phyloP scores from a whole-genome alignment of 2,113 vertebrate genomes.

The Mohoua ochrocephala region DNA sequence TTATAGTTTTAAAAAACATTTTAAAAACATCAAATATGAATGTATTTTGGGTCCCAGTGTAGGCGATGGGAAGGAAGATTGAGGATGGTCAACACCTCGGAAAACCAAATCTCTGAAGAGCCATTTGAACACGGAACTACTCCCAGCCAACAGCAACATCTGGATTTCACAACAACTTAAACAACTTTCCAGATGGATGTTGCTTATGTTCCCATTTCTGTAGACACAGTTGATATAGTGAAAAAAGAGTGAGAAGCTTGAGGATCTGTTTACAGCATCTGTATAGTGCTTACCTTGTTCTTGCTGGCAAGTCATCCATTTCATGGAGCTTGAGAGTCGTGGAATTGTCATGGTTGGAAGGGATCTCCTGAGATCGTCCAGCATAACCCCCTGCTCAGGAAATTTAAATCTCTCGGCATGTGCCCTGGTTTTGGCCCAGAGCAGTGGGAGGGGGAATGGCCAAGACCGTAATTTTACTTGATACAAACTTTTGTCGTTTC shows the following conservation, averaged over 20 bases:
- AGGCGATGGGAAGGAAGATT: not conserved
- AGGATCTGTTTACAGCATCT: not conserved
- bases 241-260: not conserved
- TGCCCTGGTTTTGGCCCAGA: not conserved
- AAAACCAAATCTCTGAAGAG: not conserved
- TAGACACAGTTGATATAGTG: not conserved
- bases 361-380: not conserved
- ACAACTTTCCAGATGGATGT: not conserved
- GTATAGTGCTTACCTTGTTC: not conserved
- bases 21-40: not conserved
- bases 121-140: not conserved
- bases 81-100: not conserved
- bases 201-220: not conserved
- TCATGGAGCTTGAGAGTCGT: not conserved
- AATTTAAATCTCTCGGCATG: not conserved
- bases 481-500: not conserved
- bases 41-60: not conserved
- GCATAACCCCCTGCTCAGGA: not conserved
- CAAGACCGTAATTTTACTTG: fast-evolving
- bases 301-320: not conserved
- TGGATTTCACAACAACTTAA: not conserved
- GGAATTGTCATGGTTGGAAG: not conserved
- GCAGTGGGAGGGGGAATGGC: fast-evolving
- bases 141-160: not conserved
- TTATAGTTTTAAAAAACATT: not conserved